These are phyloP conservation scores for Polyploca ridens DNA, from an alignment of 2,888 invertebrate species.

Conservation along the genomic window DNA sequence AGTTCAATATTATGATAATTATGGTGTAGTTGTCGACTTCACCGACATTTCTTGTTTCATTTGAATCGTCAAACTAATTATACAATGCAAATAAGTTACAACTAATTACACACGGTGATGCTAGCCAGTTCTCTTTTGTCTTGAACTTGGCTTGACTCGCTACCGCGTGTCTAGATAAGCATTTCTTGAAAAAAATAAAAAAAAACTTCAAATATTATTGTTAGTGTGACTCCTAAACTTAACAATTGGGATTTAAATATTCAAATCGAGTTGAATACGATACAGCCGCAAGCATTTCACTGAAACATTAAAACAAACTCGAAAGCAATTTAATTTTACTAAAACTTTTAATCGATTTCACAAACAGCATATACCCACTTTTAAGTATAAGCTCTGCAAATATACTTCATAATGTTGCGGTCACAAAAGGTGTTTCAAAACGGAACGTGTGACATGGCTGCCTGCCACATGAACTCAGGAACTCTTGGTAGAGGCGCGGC, in stretches of 20 bases:
- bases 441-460: constrained; percentile 27
- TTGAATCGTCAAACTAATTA: too few species aligned
- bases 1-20: too few species aligned
- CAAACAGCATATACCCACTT: not conserved
- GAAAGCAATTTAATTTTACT: not conserved
- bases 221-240: too few species aligned
- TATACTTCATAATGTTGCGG: constrained; percentile 36
- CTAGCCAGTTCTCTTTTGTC: too few species aligned
- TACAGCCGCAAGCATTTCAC: not conserved
- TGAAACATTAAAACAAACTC: not conserved
- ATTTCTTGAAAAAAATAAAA: too few species aligned
- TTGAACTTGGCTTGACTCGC: too few species aligned
- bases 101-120: too few species aligned
- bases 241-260: not conserved
- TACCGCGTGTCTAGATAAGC: too few species aligned
- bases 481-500: constrained; percentile 22
- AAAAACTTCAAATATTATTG: too few species aligned
- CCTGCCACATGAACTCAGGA: constrained; percentile 26
- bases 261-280: not conserved
- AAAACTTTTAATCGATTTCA: constrained; percentile 3
- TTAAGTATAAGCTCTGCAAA: constrained; percentile 21
- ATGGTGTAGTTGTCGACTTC: too few species aligned
- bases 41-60: too few species aligned
- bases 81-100: too few species aligned
- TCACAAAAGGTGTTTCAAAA: constrained; percentile 37